A percentile compares a stretch with the other conserved stretches of the same genome.
Conservation (phyloP, 2,888 invertebrate genomes). For the Coelogynopora nodosa region DNA sequence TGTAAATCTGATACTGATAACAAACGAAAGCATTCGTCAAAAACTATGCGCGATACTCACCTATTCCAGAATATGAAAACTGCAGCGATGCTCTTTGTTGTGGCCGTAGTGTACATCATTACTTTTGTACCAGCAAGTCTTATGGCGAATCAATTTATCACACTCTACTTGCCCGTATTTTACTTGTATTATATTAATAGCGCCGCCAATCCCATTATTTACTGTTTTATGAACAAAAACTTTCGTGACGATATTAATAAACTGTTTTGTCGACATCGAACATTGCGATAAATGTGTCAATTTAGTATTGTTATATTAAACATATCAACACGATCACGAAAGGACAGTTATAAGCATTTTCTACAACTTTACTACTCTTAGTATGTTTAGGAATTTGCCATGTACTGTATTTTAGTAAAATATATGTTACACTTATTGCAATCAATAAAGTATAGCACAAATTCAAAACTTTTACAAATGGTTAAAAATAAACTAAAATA, state of each 20-base stretch:
- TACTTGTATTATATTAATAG: constrained; percentile 61
- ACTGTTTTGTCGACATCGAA: constrained; percentile 48
- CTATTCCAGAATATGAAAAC: constrained; percentile 56
- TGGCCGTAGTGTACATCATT: constrained; percentile 57
- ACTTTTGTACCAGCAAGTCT: constrained; percentile 58
- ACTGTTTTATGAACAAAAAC: constrained; percentile 61
- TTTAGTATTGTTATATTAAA: too few relatives aligned
- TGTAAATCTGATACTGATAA: neutral
- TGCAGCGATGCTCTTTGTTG: constrained; percentile 60
- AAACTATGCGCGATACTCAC: constrained; percentile 47
- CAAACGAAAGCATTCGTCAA: neutral
- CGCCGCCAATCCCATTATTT: constrained; percentile 61
- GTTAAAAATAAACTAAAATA: too few relatives aligned
- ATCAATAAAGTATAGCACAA: too few relatives aligned
- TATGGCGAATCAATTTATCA: constrained; percentile 52
- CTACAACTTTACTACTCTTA: too few relatives aligned
- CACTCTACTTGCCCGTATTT: constrained; percentile 55
- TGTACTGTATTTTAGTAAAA: too few relatives aligned
- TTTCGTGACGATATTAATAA: constrained; percentile 57
- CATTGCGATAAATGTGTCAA: too few relatives aligned
- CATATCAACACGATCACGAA: too few relatives aligned
- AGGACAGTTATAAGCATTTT: too few relatives aligned
- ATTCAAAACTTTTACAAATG: too few relatives aligned
- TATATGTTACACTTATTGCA: too few relatives aligned
- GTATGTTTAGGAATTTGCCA: too few relatives aligned